Evolutionary conservation across 2,113 vertebrate species (phyloP).

Genomic region (Climacteris rufus): DNA sequence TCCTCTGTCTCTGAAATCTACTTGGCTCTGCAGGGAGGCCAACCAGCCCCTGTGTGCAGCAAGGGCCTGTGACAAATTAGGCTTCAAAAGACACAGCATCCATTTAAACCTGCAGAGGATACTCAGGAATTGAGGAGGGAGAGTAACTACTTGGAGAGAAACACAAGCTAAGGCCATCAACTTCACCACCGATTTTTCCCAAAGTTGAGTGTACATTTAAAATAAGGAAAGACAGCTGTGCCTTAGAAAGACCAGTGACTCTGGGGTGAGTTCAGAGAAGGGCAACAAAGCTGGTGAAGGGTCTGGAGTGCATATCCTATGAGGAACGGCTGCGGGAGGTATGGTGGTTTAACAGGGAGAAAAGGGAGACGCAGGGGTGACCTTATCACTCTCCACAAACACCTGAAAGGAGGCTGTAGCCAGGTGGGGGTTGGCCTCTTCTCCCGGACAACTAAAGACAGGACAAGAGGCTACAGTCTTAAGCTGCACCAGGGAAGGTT

Average conservation of each 20-base stretch:
- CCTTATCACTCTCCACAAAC: not conserved
- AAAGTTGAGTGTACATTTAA: not conserved
- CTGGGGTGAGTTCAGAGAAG: not conserved
- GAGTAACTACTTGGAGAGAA: rapidly evolving
- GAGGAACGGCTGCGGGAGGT: not conserved
- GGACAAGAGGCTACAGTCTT: not conserved
- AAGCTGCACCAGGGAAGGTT: not conserved
- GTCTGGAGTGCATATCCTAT: not conserved
- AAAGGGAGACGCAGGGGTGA: not conserved
- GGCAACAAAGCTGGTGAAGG: too few species aligned
- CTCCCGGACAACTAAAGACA: not conserved
- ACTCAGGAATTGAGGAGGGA: not conserved
- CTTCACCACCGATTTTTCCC: not conserved
- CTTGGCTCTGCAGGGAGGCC: rapidly evolving
- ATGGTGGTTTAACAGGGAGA: not conserved
- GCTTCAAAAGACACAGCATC: rapidly evolving
- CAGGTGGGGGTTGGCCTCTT: not conserved
- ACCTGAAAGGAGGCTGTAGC: not conserved
- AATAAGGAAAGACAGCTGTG: rapidly evolving
- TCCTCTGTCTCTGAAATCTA: not conserved
- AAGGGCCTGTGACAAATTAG: rapidly evolving
- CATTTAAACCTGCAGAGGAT: not conserved
- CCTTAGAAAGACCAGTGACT: not conserved
- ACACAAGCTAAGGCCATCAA: not conserved
- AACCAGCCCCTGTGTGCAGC: not conserved